Conservation (phyloP, 2,888 invertebrate genomes). For the Thecocarcelia acutangulata region DNA sequence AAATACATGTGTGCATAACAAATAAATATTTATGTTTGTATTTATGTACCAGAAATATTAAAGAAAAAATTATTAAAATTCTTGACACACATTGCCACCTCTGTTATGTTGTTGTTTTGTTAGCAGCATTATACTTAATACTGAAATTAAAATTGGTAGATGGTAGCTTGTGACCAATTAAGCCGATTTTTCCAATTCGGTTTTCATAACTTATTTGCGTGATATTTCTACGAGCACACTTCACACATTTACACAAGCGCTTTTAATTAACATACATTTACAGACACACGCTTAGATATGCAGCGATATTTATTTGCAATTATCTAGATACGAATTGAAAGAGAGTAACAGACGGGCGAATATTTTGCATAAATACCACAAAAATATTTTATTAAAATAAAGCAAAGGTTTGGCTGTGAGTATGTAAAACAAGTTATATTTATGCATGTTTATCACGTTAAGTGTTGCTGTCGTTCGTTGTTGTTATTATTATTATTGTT, state of each 20-base stretch:
- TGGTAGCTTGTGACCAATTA: conserved; percentile 15
- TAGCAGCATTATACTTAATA: conserved; percentile 28
- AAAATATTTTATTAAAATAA: conserved; percentile 14
- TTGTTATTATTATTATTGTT: not conserved
- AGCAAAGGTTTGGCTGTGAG: conserved; percentile 21
- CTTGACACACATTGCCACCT: conserved; percentile 27
- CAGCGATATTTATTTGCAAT: not conserved
- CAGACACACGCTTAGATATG: not conserved
- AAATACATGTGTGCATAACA: conserved; percentile 3
- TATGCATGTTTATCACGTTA: conserved; percentile 60
- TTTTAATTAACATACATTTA: conserved; percentile 29
- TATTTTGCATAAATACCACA: conserved; percentile 59
- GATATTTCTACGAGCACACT: no score
- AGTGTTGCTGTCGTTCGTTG: conserved; percentile 18
- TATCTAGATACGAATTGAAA: not conserved
- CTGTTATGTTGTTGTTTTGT: conserved; percentile 11
- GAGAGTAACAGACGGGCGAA: not conserved
- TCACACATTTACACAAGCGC: not conserved
- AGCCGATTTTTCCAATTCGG: conserved; percentile 37
- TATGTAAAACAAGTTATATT: conserved; percentile 63
- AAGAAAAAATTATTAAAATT: conserved; percentile 56
- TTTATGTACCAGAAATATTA: conserved; percentile 10
- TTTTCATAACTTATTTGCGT: conserved; percentile 24
- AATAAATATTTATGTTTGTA: not conserved
- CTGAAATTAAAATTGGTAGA: conserved; percentile 30